A percentile compares a stretch with the other conserved stretches of the same genome.
Evolutionary conservation across 2,797 vertebrate genomes (phyloP).

Genomic region (Ctenopoma multispine): DNA sequence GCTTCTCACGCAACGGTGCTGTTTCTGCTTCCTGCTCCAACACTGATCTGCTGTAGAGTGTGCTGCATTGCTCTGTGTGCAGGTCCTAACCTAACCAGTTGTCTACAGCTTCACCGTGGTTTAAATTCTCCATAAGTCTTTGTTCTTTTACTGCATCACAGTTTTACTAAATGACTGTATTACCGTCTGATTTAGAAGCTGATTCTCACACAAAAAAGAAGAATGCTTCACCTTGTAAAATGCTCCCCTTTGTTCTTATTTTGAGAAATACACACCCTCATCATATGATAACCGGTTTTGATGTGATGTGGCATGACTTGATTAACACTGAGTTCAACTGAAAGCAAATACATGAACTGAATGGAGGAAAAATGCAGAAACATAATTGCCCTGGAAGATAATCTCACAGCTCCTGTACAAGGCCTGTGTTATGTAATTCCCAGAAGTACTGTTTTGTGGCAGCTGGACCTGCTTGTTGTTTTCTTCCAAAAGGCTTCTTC

Average conservation of each 20-base stretch:
- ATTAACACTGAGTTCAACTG: constrained; percentile 5
- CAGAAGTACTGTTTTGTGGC: not conserved
- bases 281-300: constrained; percentile 32
- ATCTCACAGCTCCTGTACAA: constrained; percentile 10
- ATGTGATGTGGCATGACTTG: constrained; percentile 14
- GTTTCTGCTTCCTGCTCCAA: constrained; percentile 36
- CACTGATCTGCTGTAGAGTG: not conserved
- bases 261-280: constrained; percentile 30
- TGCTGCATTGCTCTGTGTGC: constrained; percentile 13
- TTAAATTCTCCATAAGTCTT: constrained; percentile 3
- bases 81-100: not conserved
- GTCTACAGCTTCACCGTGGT: not conserved
- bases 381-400: constrained; percentile 27
- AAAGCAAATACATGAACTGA: constrained; percentile 12
- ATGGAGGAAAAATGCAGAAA: constrained; percentile 14
- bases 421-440: constrained; percentile 27
- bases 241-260: constrained; percentile 22
- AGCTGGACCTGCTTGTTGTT: not conserved
- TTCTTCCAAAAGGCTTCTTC: not conserved
- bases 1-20: constrained; percentile 60
- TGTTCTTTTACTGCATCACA: constrained; percentile 11
- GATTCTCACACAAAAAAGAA: constrained; percentile 19
- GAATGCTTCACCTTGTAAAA: constrained; percentile 34
- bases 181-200: constrained; percentile 18
- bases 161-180: constrained; percentile 20